phyloP scores from a whole-genome alignment of 2,797 vertebrate genomes.

The Urophycis tenuis region DNA sequence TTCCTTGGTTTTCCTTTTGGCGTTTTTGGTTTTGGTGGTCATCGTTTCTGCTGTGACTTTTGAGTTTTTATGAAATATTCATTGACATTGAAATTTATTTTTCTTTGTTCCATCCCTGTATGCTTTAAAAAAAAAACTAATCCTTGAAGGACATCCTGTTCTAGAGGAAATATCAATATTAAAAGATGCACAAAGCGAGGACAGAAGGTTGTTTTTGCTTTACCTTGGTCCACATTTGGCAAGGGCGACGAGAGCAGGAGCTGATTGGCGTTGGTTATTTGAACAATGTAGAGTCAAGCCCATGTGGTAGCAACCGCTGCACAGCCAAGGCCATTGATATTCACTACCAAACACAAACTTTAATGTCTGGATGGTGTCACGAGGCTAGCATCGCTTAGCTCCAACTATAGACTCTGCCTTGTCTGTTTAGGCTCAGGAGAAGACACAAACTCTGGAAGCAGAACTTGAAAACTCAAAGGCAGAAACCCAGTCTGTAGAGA shows the following conservation, averaged over 20 bases:
- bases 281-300: neutral
- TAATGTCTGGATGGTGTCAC: neutral
- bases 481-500: slow-evolving; percentile 76
- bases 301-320: neutral
- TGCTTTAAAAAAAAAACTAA: too few relatives aligned
- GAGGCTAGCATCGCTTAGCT: neutral
- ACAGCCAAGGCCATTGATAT: neutral
- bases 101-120: too few relatives aligned
- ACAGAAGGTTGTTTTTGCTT: too few relatives aligned
- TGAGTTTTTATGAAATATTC: neutral
- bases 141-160: too few relatives aligned
- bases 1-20: neutral
- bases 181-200: too few relatives aligned
- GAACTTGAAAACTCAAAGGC: slow-evolving; percentile 64
- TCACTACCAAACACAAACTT: neutral
- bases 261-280: neutral
- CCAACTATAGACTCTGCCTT: slow-evolving; percentile 6
- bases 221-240: neutral
- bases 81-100: too few relatives aligned
- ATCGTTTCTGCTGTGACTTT: too few relatives aligned
- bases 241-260: neutral
- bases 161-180: neutral
- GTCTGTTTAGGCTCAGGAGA: slow-evolving; percentile 70
- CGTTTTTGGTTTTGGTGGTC: neutral
- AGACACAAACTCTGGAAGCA: slow-evolving; percentile 73